These are phyloP conservation scores for Melitaea cinxia DNA, from an alignment of 1,140 invertebrate genomes.

Conservation along the genomic window DNA sequence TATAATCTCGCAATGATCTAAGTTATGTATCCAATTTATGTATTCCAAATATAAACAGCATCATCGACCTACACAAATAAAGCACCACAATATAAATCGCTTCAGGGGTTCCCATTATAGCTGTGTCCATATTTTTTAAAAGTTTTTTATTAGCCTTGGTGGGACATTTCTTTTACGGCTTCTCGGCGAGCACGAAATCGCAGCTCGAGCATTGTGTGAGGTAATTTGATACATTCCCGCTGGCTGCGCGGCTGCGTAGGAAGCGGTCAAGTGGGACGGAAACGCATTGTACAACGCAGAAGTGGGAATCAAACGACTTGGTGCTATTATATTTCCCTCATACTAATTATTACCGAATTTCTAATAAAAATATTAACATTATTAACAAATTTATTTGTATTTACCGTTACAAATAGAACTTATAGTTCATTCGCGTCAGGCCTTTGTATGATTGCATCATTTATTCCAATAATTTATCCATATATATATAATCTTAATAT, in stretches of 20 bases:
- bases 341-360: background rate
- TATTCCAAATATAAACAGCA: background rate
- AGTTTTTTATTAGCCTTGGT: constrained; percentile 25
- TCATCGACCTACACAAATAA: constrained; percentile 19
- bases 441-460: no score
- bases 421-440: no score
- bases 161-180: constrained; percentile 40
- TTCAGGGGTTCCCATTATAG: constrained; percentile 22
- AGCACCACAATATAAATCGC: constrained; percentile 22
- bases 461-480: no score
- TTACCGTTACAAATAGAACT: no score
- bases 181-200: constrained; percentile 36
- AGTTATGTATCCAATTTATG: background rate
- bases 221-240: constrained; percentile 55
- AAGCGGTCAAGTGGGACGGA: constrained; percentile 62
- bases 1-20: background rate
- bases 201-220: constrained; percentile 47
- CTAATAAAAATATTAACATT: no score
- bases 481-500: no score
- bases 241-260: constrained; percentile 48
- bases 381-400: no score
- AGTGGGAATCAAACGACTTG: constrained; percentile 17
- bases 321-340: background rate
- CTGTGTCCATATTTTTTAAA: constrained; percentile 19
- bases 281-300: constrained; percentile 36